These are phyloP conservation scores for Sciaenops ocellatus DNA, from an alignment of 2,797 vertebrate species.

Conservation along the genomic window DNA sequence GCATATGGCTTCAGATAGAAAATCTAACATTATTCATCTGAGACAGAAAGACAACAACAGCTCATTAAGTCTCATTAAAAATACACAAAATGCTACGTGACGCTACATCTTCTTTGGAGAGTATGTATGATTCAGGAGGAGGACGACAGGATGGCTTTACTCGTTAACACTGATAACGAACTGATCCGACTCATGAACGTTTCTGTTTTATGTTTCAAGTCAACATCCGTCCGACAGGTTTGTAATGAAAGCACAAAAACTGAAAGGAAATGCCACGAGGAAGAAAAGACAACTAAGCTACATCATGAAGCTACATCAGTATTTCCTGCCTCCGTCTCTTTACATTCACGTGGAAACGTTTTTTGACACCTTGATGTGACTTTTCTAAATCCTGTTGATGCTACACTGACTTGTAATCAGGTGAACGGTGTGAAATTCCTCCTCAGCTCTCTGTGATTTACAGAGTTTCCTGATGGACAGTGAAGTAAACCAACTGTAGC, in stretches of 20 bases:
- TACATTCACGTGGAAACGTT: conserved; percentile 7
- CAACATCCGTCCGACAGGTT: background rate
- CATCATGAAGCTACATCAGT: conserved; percentile 50
- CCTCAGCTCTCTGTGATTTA: too few relatives aligned
- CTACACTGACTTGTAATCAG: too few relatives aligned
- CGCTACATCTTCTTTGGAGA: conserved; percentile 65
- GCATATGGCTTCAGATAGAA: conserved; percentile 72
- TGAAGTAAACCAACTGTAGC: too few relatives aligned
- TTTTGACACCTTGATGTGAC: too few relatives aligned
- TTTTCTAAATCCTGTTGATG: too few relatives aligned
- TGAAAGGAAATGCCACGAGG: background rate
- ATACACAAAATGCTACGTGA: conserved; percentile 59
- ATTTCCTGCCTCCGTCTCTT: background rate
- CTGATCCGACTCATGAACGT: background rate
- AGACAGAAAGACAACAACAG: conserved; percentile 35
- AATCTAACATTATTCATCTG: conserved; percentile 35
- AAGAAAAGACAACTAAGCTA: background rate
- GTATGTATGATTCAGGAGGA: background rate
- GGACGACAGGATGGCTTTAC: background rate
- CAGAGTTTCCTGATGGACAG: too few relatives aligned
- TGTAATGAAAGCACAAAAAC: background rate
- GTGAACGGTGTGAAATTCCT: too few relatives aligned
- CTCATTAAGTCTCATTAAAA: conserved; percentile 30
- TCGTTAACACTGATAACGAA: background rate
- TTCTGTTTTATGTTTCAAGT: background rate